A percentile compares a stretch with the other conserved stretches of the same genome.
phyloP scores from a whole-genome alignment of 2,797 vertebrate species.

The Martes flavigula region DNA sequence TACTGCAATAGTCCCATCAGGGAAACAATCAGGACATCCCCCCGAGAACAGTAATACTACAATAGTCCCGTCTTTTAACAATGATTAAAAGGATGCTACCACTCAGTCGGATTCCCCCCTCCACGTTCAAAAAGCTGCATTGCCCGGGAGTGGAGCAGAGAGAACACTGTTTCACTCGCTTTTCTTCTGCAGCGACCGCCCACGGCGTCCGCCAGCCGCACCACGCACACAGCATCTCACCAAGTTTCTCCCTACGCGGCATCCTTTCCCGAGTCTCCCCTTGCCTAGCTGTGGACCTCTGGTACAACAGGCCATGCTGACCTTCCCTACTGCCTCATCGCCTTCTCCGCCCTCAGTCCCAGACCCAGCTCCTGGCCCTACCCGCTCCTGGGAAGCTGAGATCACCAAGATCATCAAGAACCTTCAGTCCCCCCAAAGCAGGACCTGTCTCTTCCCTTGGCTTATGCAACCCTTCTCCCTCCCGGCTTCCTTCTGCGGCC shows the following conservation, averaged over 20 bases:
- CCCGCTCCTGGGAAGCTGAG: background rate
- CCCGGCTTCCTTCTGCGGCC: background rate
- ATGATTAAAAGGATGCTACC: background rate
- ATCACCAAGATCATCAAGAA: background rate
- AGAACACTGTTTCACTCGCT: background rate
- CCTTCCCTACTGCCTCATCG: no score
- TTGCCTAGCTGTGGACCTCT: background rate
- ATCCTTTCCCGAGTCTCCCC: background rate
- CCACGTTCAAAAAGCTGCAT: no score
- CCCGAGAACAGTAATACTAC: background rate
- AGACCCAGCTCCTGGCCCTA: accelerated
- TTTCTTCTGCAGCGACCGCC: no score
- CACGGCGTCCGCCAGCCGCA: background rate
- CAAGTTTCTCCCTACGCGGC: background rate
- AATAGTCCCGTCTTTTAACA: background rate
- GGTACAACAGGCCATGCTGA: background rate
- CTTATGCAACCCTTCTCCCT: background rate
- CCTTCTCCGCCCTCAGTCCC: no score
- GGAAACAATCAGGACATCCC: background rate
- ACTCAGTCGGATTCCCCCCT: background rate
- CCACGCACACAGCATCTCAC: accelerated
- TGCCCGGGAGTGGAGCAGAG: background rate
- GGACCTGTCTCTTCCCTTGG: background rate
- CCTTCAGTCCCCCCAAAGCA: background rate
- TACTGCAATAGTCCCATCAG: background rate